Evolutionary conservation across 1,140 invertebrate species (phyloP).

Genomic region (Odontomachus brunneus): DNA sequence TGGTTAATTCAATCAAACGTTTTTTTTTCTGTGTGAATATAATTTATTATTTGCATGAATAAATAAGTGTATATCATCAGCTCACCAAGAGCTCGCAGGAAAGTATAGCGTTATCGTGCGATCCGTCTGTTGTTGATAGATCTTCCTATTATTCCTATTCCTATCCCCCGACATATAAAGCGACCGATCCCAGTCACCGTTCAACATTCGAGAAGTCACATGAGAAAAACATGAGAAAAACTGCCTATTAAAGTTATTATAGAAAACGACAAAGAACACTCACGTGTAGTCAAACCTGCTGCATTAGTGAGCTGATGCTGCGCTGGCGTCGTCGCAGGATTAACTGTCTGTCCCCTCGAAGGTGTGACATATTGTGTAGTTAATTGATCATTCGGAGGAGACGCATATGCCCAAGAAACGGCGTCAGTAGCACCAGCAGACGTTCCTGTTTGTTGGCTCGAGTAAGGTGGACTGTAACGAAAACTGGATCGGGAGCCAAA

Average conservation of each 20-base stretch:
- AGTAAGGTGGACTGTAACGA: slow-evolving; percentile 78
- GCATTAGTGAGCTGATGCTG: slow-evolving; percentile 78
- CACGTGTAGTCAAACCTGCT: slow-evolving; percentile 78
- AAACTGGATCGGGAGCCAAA: slow-evolving; percentile 73
- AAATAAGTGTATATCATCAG: too few species aligned
- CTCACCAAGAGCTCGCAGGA: too few species aligned
- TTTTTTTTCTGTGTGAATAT: too few species aligned
- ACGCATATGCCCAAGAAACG: slow-evolving; percentile 71
- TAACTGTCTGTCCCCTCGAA: slow-evolving; percentile 70
- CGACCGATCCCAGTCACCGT: too few species aligned
- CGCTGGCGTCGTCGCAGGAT: slow-evolving; percentile 54
- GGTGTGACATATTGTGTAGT: slow-evolving; percentile 67
- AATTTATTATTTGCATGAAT: too few species aligned
- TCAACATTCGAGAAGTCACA: too few species aligned
- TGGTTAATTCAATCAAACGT: too few species aligned
- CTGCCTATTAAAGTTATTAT: too few species aligned
- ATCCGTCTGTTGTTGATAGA: neutral
- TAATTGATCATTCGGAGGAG: slow-evolving; percentile 67
- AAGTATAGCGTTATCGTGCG: neutral
- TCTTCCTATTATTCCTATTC: neutral
- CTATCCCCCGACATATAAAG: neutral
- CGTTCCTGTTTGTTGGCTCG: slow-evolving; percentile 63
- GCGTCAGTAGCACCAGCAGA: slow-evolving; percentile 53
- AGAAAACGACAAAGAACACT: slow-evolving; percentile 63
- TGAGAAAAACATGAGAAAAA: too few species aligned